phyloP scores from a whole-genome alignment of 1,140 invertebrate genomes.

The Oryzaephilus surinamensis region DNA sequence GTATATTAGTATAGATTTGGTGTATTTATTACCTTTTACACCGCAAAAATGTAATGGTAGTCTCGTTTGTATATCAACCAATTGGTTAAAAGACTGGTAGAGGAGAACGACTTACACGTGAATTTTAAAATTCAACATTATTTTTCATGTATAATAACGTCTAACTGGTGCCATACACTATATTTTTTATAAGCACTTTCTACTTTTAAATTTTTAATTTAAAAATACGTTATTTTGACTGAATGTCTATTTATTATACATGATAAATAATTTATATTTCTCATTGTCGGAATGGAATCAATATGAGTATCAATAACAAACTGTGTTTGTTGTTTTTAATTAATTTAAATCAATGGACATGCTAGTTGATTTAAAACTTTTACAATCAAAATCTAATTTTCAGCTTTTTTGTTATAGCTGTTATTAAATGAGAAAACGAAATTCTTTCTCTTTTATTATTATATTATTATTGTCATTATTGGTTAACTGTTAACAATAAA shows the following conservation, averaged over 20 bases:
- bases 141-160: conserved; percentile 5
- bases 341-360: too few species aligned
- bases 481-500: too few species aligned
- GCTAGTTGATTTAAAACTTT: too few species aligned
- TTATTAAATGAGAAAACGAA: too few species aligned
- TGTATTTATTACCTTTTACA: conserved; percentile 27
- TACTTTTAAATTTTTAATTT: conserved; percentile 8
- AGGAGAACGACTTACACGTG: too few species aligned
- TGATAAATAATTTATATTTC: conserved; percentile 8
- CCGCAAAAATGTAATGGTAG: conserved; percentile 19
- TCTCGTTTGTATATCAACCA: conserved; percentile 14
- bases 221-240: conserved; percentile 4
- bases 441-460: too few species aligned
- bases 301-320: conserved; percentile 7
- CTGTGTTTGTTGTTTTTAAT: too few species aligned
- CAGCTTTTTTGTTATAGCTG: too few species aligned
- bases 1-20: conserved; percentile 16
- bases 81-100: conserved; percentile 19
- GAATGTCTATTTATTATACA: conserved; percentile 8
- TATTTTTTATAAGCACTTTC: conserved; percentile 7
- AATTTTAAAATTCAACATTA: conserved; percentile 10
- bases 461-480: too few species aligned
- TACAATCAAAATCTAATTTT: too few species aligned
- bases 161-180: neutral
- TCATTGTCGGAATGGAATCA: conserved; percentile 8